Conservation (phyloP, 1,140 invertebrate species). For the Charaxes varanes region DNA sequence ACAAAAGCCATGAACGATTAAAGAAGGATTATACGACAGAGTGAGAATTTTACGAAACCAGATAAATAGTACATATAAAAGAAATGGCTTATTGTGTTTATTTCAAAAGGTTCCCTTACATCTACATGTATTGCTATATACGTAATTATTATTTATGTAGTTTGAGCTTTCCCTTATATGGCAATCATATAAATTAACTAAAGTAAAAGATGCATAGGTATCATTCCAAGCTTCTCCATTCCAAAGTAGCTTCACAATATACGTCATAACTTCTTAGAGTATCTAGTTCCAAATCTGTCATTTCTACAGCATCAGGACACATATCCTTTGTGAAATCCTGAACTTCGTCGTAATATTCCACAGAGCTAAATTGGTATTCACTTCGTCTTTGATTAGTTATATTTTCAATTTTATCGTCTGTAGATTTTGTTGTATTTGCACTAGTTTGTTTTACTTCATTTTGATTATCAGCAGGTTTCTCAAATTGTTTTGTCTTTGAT, state of each 20-base stretch:
- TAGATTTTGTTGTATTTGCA: background rate
- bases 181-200: too few species aligned
- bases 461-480: background rate
- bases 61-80: too few species aligned
- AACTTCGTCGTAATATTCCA: slow-evolving; percentile 47
- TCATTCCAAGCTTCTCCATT: slow-evolving; percentile 44
- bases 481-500: background rate
- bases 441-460: slow-evolving; percentile 7
- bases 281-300: slow-evolving; percentile 38
- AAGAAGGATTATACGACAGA: too few species aligned
- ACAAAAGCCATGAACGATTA: too few species aligned
- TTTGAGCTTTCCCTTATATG: too few species aligned
- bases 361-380: slow-evolving; percentile 51
- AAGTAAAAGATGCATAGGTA: too few species aligned
- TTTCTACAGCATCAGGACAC: slow-evolving; percentile 38
- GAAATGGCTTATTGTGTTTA: too few species aligned
- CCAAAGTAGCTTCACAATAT: slow-evolving; percentile 37
- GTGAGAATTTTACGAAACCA: too few species aligned
- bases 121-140: too few species aligned
- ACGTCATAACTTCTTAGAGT: slow-evolving; percentile 39
- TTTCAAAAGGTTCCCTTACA: too few species aligned
- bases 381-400: slow-evolving; percentile 20
- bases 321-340: slow-evolving; percentile 26
- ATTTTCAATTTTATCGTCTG: slow-evolving; percentile 9
- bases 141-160: too few species aligned